Evolutionary conservation across 2,113 vertebrate genomes (phyloP).

Genomic region (Blennius ocellaris): DNA sequence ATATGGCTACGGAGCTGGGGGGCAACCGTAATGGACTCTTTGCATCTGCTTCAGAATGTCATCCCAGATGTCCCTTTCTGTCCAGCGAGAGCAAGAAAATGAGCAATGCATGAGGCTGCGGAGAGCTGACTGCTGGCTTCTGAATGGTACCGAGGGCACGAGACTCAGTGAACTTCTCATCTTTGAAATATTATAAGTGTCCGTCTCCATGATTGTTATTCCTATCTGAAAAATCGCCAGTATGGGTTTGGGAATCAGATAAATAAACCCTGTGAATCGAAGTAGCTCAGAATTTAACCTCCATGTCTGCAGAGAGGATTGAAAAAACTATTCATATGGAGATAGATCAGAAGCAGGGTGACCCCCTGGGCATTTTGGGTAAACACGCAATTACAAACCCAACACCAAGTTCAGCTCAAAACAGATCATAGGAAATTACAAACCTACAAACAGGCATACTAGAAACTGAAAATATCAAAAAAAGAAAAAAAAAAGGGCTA

Average conservation of each 20-base stretch:
- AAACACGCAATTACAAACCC: slow-evolving; percentile 4
- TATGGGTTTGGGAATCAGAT: slow-evolving; percentile 3
- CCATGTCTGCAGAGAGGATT: slow-evolving; percentile 20
- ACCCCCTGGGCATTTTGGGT: background rate
- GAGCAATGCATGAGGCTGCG: slow-evolving; percentile 26
- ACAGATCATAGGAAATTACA: background rate
- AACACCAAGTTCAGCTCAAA: background rate
- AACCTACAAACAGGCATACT: background rate
- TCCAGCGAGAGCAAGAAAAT: slow-evolving; percentile 43
- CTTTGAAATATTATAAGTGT: slow-evolving; percentile 52
- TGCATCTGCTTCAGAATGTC: slow-evolving; percentile 74
- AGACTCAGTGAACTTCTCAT: slow-evolving; percentile 7
- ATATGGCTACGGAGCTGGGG: slow-evolving; percentile 56
- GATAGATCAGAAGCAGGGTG: slow-evolving; percentile 2
- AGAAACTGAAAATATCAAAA: background rate
- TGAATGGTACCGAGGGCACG: background rate
- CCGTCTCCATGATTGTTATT: slow-evolving; percentile 33
- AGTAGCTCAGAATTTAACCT: slow-evolving; percentile 13
- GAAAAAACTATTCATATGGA: slow-evolving; percentile 35
- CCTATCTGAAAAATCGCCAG: background rate
- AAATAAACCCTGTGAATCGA: slow-evolving; percentile 6
- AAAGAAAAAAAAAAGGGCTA: background rate
- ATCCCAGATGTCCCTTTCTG: slow-evolving; percentile 70
- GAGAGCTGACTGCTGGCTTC: background rate
- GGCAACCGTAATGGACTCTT: slow-evolving; percentile 65